Evolutionary conservation across 1,140 invertebrate species (phyloP).

Genomic region (Drosophila ercepeae): DNA sequence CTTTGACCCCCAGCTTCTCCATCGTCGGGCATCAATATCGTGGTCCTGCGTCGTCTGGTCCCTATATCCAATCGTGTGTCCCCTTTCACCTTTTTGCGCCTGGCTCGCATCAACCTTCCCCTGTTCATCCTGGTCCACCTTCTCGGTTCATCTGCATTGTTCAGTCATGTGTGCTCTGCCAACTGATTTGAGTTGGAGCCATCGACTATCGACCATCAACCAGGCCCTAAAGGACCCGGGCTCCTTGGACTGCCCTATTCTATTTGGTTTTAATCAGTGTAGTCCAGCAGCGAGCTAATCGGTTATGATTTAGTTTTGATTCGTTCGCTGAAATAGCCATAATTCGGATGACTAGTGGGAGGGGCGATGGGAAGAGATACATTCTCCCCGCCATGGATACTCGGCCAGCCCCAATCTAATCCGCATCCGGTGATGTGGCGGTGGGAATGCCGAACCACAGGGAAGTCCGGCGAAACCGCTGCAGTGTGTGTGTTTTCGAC

Average conservation of each 20-base stretch:
- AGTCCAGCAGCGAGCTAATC: conserved; percentile 70
- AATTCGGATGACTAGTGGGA: conserved; percentile 34
- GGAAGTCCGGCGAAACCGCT: conserved; percentile 52
- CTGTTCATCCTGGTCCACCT: conserved; percentile 6
- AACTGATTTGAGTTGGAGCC: conserved; percentile 68
- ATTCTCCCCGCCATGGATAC: background rate
- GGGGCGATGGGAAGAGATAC: background rate
- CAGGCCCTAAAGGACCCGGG: conserved; percentile 6
- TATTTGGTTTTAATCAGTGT: conserved; percentile 69
- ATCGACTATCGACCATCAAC: conserved; percentile 11
- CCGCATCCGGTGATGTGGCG: conserved; percentile 1
- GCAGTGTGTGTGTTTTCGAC: conserved; percentile 80
- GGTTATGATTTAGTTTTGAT: conserved; percentile 80
- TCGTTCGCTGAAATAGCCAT: conserved; percentile 59
- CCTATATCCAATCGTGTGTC: conserved; percentile 2
- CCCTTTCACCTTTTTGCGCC: conserved; percentile 38
- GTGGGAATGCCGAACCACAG: conserved; percentile 18
- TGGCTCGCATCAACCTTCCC: conserved; percentile 19
- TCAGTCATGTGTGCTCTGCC: conserved; percentile 69
- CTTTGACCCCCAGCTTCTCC: background rate
- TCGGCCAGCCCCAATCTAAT: background rate
- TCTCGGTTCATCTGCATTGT: conserved; percentile 63
- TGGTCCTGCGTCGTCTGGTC: conserved; percentile 5
- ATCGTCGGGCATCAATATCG: conserved; percentile 14
- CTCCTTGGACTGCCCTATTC: conserved; percentile 5